Evolutionary conservation across 1,140 invertebrate species (phyloP), one percentile per base, ranked within the genome.

Genomic region (Drosophila pallidifrons): DNA sequence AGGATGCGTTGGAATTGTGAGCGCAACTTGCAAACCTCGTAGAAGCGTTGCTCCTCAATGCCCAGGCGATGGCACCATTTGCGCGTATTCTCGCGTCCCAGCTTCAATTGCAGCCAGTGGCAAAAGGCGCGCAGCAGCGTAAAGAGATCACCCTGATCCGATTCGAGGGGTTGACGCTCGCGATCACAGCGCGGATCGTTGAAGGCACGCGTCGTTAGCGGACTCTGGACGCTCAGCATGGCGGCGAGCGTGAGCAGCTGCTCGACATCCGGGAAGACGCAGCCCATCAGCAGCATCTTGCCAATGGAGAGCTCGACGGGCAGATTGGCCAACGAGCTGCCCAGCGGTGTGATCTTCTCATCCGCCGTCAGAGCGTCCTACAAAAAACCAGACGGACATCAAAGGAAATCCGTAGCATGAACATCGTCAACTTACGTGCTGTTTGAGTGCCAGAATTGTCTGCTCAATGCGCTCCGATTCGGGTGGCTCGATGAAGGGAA

Each of bases 401-500:
- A 41, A 52, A 47, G 35, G 43, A 25, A 54, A 25, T 25, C 20
- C 20, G 20, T 25, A 25, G 20, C 20, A 25, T 25, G 20, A 25
- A 25, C 20, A 25, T 11, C 35, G 3, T 38, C 1, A 35, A 92
- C 94, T 92, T 93, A 97, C 97, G 92, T 98, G 96, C 92, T 98
- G 96, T 93, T 98, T 98, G 8, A 99, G 93, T 52, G 96, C 96
- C 45, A 96, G 92, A 61, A 99, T 94, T 0, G 98, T 96, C 91
- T 97, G 96, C 92, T 99, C 98, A 58, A 99, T 95, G 51, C 94
- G 96, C 45, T 97, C 95, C 20, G 94, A 89, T 11, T 95, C 94
- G 11, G 99, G 99, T 25, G 97, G 94, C 93, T 99, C 99, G 45
- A 99, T 95, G 92, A 99, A 99, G 1, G 98, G 98, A 94, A 99